Percentiles rank a stretch among this genome's conserved stretches.
These are phyloP conservation scores for Spinibarbus caldwelli DNA, from an alignment of 2,797 vertebrate genomes.

Conservation along the genomic window DNA sequence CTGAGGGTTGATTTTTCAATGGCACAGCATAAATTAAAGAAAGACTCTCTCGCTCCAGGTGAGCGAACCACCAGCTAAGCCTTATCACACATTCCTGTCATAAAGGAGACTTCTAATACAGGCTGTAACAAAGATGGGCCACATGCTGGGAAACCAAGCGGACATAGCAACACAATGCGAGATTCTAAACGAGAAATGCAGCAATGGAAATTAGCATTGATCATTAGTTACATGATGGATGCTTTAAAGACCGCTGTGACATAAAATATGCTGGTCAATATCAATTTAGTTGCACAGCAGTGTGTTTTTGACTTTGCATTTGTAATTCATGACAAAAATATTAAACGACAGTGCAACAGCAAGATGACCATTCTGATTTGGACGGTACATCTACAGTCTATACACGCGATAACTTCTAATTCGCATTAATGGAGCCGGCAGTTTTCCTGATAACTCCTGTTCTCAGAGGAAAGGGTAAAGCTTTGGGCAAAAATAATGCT, in stretches of 20 bases:
- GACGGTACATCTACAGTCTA: background rate
- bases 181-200: slow-evolving; percentile 33
- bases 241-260: slow-evolving; percentile 37
- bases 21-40: slow-evolving; percentile 35
- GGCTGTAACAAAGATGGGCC: slow-evolving; percentile 6
- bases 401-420: slow-evolving; percentile 15
- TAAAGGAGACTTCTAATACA: slow-evolving; percentile 5
- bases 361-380: slow-evolving; percentile 32
- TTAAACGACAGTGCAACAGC: background rate
- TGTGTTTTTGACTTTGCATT: slow-evolving; percentile 32
- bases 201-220: slow-evolving; percentile 58
- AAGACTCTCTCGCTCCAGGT: slow-evolving; percentile 30
- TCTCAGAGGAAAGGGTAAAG: slow-evolving; percentile 33
- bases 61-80: slow-evolving; percentile 22
- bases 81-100: slow-evolving; percentile 2
- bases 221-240: slow-evolving; percentile 49
- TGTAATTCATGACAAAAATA: slow-evolving; percentile 36
- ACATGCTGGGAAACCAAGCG: slow-evolving; percentile 21
- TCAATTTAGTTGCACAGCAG: slow-evolving; percentile 31
- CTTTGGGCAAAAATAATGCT: slow-evolving; percentile 38
- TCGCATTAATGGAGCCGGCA: slow-evolving; percentile 39
- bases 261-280: slow-evolving; percentile 49
- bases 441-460: slow-evolving; percentile 17
- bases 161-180: slow-evolving; percentile 3
- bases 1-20: slow-evolving; percentile 17